These are phyloP conservation scores for Linurgus olivaceus DNA, from an alignment of 2,797 vertebrate genomes.

Conservation along the genomic window DNA sequence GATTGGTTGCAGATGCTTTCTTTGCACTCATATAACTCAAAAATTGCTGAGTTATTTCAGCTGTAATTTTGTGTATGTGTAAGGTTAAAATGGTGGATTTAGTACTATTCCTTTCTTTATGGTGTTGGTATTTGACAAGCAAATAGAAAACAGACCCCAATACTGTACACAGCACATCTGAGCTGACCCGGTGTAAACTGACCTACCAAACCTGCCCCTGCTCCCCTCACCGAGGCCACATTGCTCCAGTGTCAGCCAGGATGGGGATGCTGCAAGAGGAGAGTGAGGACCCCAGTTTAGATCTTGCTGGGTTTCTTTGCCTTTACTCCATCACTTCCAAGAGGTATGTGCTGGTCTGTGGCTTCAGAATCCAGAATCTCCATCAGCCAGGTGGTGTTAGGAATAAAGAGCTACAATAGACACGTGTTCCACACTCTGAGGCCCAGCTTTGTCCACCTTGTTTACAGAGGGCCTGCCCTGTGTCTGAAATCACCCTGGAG, in stretches of 20 bases:
- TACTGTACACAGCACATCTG: constrained; percentile 31
- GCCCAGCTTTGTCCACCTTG: constrained; percentile 16
- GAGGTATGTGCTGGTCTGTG: background rate
- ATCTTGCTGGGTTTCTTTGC: background rate
- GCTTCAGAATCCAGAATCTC: background rate
- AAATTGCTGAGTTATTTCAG: constrained; percentile 77
- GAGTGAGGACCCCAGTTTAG: background rate
- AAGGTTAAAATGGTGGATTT: constrained; percentile 72
- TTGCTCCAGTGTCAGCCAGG: background rate
- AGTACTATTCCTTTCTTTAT: constrained; percentile 48
- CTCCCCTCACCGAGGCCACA: background rate
- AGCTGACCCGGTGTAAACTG: constrained; percentile 48
- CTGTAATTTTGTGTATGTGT: constrained; percentile 70
- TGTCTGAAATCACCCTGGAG: background rate
- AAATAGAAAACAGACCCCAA: constrained; percentile 63
- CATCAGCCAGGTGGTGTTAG: background rate
- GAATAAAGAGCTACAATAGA: background rate
- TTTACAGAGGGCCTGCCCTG: constrained; percentile 29
- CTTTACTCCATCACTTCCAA: background rate
- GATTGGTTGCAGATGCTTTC: constrained; percentile 79
- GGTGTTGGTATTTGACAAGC: constrained; percentile 66
- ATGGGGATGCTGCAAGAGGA: background rate
- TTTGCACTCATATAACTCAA: constrained; percentile 72
- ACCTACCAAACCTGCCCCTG: constrained; percentile 26
- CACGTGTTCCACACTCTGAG: background rate